Percentiles rank a stretch among this genome's conserved stretches.
Conservation (phyloP, 2,888 invertebrate genomes). For the Herminia tarsipennalis region DNA sequence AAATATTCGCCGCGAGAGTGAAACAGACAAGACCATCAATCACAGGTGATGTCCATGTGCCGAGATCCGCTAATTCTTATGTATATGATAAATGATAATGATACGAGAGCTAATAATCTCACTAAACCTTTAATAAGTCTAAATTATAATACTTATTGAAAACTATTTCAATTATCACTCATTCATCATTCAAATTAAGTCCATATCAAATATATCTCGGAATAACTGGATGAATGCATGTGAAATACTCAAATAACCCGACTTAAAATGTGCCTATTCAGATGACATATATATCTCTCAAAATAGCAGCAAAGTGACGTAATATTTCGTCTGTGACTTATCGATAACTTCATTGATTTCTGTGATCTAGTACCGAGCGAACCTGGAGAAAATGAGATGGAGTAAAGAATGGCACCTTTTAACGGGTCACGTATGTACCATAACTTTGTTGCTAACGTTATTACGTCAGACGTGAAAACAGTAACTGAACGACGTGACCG, state of each 20-base stretch:
- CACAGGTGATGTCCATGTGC: slow-evolving; percentile 68
- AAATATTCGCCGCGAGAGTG: slow-evolving; percentile 78
- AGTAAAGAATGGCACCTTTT: slow-evolving; percentile 57
- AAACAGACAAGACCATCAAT: slow-evolving; percentile 76
- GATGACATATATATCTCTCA: too few species aligned
- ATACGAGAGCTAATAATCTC: neutral
- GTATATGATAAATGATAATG: slow-evolving; percentile 17
- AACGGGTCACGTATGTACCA: slow-evolving; percentile 77
- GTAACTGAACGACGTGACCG: slow-evolving; percentile 83
- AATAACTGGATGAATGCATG: too few species aligned
- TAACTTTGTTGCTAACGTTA: slow-evolving; percentile 83
- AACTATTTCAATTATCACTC: too few species aligned
- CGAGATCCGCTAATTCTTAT: slow-evolving; percentile 51
- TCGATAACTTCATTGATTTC: slow-evolving; percentile 18
- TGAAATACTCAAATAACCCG: too few species aligned
- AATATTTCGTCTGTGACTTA: neutral
- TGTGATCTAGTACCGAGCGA: slow-evolving; percentile 20
- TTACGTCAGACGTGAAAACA: slow-evolving; percentile 84
- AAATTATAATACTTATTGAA: too few species aligned
- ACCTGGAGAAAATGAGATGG: slow-evolving; percentile 44
- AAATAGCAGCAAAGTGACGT: neutral
- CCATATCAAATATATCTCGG: too few species aligned
- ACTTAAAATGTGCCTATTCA: too few species aligned
- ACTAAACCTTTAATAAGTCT: neutral
- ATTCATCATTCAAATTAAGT: too few species aligned